Percentiles rank a stretch among this genome's conserved stretches.
These are phyloP conservation scores for Sebastes fasciatus DNA, from an alignment of 2,113 vertebrate species.

Conservation along the genomic window DNA sequence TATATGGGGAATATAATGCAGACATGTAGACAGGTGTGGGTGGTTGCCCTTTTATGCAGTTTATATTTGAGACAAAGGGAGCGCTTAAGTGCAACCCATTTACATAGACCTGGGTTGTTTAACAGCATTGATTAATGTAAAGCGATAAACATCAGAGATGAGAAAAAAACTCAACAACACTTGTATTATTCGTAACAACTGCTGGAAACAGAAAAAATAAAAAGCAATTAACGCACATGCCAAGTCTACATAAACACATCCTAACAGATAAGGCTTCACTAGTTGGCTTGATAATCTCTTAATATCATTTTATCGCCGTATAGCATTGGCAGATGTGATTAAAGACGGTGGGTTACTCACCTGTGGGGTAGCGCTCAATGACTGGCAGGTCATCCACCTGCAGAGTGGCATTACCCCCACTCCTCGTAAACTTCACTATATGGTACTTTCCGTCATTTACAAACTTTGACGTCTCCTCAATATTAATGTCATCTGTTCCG, in stretches of 20 bases:
- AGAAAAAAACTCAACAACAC: conserved; percentile 58
- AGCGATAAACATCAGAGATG: conserved; percentile 41
- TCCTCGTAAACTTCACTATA: conserved; percentile 98
- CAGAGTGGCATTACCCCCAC: conserved; percentile 98
- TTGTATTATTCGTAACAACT: conserved; percentile 58
- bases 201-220: conserved; percentile 73
- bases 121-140: conserved; percentile 29
- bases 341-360: conserved; percentile 84
- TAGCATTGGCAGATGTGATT: conserved; percentile 30
- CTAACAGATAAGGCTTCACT: conserved; percentile 52
- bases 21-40: conserved; percentile 26
- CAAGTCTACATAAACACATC: conserved; percentile 75
- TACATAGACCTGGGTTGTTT: conserved; percentile 14
- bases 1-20: conserved; percentile 14
- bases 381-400: conserved; percentile 99
- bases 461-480: conserved; percentile 97
- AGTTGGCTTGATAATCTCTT: conserved; percentile 25
- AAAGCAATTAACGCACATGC: conserved; percentile 80
- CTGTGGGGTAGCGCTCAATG: conserved; percentile 98
- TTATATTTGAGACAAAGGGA: conserved; percentile 21
- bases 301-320: conserved; percentile 39
- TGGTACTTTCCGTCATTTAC: conserved; percentile 99
- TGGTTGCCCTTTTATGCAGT: conserved; percentile 15
- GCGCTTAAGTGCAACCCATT: conserved; percentile 15
- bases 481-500: conserved; percentile 98